Evolutionary conservation across 1,140 invertebrate genomes (phyloP), one percentile per base, ranked within the genome.

Genomic region (Amyelois transitella): DNA sequence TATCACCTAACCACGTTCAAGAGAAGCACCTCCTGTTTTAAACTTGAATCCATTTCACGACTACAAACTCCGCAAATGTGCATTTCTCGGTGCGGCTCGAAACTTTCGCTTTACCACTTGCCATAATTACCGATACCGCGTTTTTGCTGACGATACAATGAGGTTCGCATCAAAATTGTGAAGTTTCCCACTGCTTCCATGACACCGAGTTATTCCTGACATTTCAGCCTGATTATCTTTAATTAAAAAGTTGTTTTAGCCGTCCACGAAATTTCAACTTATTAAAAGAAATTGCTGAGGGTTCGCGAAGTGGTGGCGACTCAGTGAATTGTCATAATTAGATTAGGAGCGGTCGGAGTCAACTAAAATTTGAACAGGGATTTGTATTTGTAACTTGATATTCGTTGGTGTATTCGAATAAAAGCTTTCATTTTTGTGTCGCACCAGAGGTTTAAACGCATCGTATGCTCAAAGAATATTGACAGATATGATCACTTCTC

Each of bases 401-500:
- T 22, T 19, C 25, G 4, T 32, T 19, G 17, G 25, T 8, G 24
- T 48, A 38, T 38, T 38, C 25, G 25, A 14, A 2, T 14, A 38
- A 4, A n/a, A 38, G 32, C 32, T 38, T 32, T 52, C 18, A 57
- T 57, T 72, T 69, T 57, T 56, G 51, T 69, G 62, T 24, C 49
- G 61, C 62, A 66, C 60, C 62, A 64, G 53, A 76, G 72, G 51
- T 76, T 75, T 77, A 76, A 81, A 81, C 68, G 73, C 73, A 81
- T 80, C 66, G 71, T 75, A 69, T 77, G 68, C 67, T 76, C 75
- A 66, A 80, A 74, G 74, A 79, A 84, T 87, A 84, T 87, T 87
- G 82, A 86, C 81, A 84, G 75, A 81, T 86, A 87, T 86, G 81
- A 84, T 84, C 81, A 81, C 78, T 83, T 84, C 73, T 84, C 76